Conservation (phyloP, 2,113 vertebrate genomes). For the Ameiurus melas region DNA sequence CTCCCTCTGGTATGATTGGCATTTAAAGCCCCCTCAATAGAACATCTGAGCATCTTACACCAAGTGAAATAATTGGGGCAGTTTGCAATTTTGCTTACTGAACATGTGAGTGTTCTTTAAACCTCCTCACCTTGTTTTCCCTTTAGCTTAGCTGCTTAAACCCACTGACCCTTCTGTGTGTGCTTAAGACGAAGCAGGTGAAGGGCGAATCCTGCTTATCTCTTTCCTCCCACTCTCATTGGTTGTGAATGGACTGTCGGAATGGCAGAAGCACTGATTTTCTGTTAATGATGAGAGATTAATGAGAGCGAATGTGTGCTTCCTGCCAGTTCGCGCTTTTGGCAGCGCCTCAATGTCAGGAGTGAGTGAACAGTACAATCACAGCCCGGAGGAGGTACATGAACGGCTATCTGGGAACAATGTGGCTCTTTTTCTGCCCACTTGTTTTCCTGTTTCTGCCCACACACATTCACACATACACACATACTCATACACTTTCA, state of each 20-base stretch:
- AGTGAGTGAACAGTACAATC: slow-evolving; percentile 31
- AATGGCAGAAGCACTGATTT: slow-evolving; percentile 18
- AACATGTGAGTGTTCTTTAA: slow-evolving; percentile 24
- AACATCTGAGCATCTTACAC: slow-evolving; percentile 17
- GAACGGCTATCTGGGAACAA: slow-evolving; percentile 41
- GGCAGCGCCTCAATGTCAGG: slow-evolving; percentile 32
- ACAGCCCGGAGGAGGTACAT: slow-evolving; percentile 19
- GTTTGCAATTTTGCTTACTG: slow-evolving; percentile 16
- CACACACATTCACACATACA: slow-evolving; percentile 45
- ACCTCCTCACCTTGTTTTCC: neutral
- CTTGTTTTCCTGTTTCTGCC: slow-evolving; percentile 48
- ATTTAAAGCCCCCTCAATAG: slow-evolving; percentile 28
- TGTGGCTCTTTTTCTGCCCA: slow-evolving; percentile 42
- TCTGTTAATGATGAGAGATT: slow-evolving; percentile 44
- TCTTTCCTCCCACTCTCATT: neutral
- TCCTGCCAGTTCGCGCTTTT: slow-evolving; percentile 43
- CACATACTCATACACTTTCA: slow-evolving; percentile 21
- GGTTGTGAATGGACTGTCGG: slow-evolving; percentile 31
- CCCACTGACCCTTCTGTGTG: slow-evolving; percentile 16
- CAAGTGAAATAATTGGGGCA: neutral
- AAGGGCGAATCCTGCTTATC: slow-evolving; percentile 19
- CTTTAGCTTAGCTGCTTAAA: slow-evolving; percentile 14
- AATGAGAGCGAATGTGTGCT: slow-evolving; percentile 35
- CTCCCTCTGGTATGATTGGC: slow-evolving; percentile 21
- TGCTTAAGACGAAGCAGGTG: slow-evolving; percentile 24